Percentiles rank a stretch among this genome's conserved stretches.
Evolutionary conservation across 2,888 invertebrate species (phyloP).

Genomic region (Heteromurus nitidus): DNA sequence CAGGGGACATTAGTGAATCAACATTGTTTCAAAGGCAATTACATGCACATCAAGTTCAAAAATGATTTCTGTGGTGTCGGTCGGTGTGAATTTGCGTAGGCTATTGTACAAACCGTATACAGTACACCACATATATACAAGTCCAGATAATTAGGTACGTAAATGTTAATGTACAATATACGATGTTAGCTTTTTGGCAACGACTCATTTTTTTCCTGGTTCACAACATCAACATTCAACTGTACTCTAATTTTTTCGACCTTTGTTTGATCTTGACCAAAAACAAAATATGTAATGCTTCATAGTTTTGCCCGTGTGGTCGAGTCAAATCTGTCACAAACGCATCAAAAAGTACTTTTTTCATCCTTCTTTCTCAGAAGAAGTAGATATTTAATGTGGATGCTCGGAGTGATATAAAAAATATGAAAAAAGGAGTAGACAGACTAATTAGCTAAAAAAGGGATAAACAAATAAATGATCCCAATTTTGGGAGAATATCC

Average conservation of each 20-base stretch:
- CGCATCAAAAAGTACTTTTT: slow-evolving; percentile 26
- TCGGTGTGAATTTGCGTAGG: too few relatives aligned
- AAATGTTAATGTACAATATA: too few relatives aligned
- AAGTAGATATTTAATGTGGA: too few relatives aligned
- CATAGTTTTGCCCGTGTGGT: slow-evolving; percentile 8
- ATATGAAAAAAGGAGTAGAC: slow-evolving; percentile 51
- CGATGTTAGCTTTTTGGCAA: too few relatives aligned
- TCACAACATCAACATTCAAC: too few relatives aligned
- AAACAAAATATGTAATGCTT: too few relatives aligned
- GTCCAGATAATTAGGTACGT: too few relatives aligned
- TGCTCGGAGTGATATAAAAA: slow-evolving; percentile 50
- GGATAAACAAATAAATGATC: slow-evolving; percentile 67
- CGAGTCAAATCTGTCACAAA: slow-evolving; percentile 57
- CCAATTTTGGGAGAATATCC: slow-evolving; percentile 67
- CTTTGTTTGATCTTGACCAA: slow-evolving; percentile 61
- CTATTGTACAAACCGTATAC: too few relatives aligned
- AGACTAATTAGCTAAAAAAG: slow-evolving; percentile 68
- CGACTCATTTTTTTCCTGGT: too few relatives aligned
- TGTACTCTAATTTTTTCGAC: slow-evolving; percentile 41
- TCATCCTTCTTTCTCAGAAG: slow-evolving; percentile 29
- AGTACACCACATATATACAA: too few relatives aligned
- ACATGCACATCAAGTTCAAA: neutral
- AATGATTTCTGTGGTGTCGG: too few relatives aligned
- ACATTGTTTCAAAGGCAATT: neutral
- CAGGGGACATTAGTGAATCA: neutral